Evolutionary conservation across 2,113 vertebrate species (phyloP), one percentile per base, ranked within the genome.

Genomic region (Psittacus erithacus): DNA sequence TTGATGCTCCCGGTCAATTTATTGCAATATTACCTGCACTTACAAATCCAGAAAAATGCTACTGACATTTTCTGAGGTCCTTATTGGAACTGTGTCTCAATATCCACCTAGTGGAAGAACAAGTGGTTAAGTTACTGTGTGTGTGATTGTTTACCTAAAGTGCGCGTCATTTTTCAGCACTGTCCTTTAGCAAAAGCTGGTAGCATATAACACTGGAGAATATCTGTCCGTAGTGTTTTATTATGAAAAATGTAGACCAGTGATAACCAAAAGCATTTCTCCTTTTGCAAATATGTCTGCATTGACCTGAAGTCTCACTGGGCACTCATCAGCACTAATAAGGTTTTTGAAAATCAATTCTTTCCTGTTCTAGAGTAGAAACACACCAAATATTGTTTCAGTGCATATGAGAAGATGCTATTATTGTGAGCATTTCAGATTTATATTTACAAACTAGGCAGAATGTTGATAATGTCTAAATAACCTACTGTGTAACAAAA

Each of bases 341-440:
- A 65, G 17, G 7, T 13, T 76, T 87, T 73, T 68, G 27, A 92
- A 92, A 89, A 82, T 46, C 60, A 49, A 1, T 74, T 84, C 1
- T 77, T 94, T 92, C 55, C 46, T 79, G 27, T 39, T 78, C 64
- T 62, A 43, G 13, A 62, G 39, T 38, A 16, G 43, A 71, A 81
- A 50, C 1, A 6, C 12, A 35, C 59, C 50, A 86, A 63, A 84
- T 3, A 6, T 46, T 71, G 44, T 63, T 47, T 71, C 60, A 33
- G 12, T 25, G 10, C 0, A 0, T 43, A 41, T 20, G 35, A 67
- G 39, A 20, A 87, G 50, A 25, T 3, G 2, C 6, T 31, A 7
- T 53, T 90, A 86, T 78, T 71, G 38, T 78, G 35, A 23, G 11
- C 7, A 41, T 82, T 92, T 80, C 4, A 2, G 11, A 13, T 64